Conservation (phyloP, 2,888 invertebrate genomes). For the Drosophila helvetica region DNA sequence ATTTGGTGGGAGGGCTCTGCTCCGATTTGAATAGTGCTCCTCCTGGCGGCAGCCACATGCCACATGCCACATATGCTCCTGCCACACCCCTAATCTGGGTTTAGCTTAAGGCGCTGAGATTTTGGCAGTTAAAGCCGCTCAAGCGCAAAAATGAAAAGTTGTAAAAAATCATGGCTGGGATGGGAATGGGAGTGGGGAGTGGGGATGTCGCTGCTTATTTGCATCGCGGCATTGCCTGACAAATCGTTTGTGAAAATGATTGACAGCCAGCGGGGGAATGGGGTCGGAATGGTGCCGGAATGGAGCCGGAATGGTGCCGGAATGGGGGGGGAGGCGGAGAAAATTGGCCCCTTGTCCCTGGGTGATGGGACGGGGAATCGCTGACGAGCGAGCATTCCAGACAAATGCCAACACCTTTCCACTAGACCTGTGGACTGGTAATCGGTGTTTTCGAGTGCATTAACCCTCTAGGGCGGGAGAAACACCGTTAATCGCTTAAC, state of each 20-base stretch:
- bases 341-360: constrained; percentile 19
- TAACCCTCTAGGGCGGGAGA: constrained; percentile 57
- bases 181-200: neutral
- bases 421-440: neutral
- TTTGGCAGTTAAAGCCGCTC: constrained; percentile 69
- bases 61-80: constrained; percentile 38
- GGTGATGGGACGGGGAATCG: too few species aligned
- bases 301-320: neutral
- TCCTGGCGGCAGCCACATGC: neutral
- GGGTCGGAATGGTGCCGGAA: neutral
- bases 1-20: constrained; percentile 54
- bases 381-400: neutral
- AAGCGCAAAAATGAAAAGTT: constrained; percentile 78
- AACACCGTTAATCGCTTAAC: constrained; percentile 71
- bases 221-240: constrained; percentile 67
- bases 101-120: constrained; percentile 15
- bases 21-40: constrained; percentile 62
- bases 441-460: constrained; percentile 61
- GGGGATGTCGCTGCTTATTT: constrained; percentile 71
- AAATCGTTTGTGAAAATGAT: constrained; percentile 78
- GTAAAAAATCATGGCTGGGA: constrained; percentile 67
- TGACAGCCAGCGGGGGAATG: constrained; percentile 48
- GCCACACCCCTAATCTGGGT: constrained; percentile 23
- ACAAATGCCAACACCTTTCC: neutral
- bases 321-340: neutral